Evolutionary conservation across 2,797 vertebrate genomes (phyloP), one percentile per base, ranked within the genome.

Genomic region (Hafferia zeledoni): DNA sequence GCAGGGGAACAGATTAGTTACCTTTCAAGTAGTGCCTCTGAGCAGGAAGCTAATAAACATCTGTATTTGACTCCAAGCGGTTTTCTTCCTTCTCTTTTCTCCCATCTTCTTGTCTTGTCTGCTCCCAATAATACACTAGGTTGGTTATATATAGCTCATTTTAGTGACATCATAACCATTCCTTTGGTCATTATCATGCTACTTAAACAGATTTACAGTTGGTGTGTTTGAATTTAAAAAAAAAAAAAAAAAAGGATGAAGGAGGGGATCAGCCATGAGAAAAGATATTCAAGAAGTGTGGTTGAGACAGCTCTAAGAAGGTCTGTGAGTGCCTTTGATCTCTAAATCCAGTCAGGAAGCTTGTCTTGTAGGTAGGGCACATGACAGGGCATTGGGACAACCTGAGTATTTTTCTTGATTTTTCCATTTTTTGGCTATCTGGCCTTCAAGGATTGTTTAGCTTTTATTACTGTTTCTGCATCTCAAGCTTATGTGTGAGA

Each of bases 81-180:
- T 79, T 91, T 87, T 74, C 39, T 44, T 80, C 43, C 41, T 33
- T 79, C 33, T 92, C 59, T 83, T 86, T 88, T 92, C 69, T 70
- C 72, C n/a, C 53, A 80, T 89, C 65, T 95, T 44, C 72, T 93
- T 94, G 78, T 87, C 92, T 95, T 91, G 47, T 82, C 91, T 82
- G 55, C 28, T 93, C 50, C 83, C 46, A 75, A 31, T 93, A 96
- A 95, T 69, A 95, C 74, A 87, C 87, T 83, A 88, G 35, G 50
- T 76, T 91, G 82, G 90, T 95, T 92, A 95, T 93, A 93, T 84
- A 94, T 77, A 79, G 93, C 93, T 92, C 89, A 70, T 94, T 95
- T 94, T 88, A 95, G 94, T 92, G 95, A 94, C 89, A 95, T 94
- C 91, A 96, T 95, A 96, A 93, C 88, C 70, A 88, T 96, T 94